Evolutionary conservation across 2,888 invertebrate genomes (phyloP).

Genomic region (Spilosoma lubricipeda): DNA sequence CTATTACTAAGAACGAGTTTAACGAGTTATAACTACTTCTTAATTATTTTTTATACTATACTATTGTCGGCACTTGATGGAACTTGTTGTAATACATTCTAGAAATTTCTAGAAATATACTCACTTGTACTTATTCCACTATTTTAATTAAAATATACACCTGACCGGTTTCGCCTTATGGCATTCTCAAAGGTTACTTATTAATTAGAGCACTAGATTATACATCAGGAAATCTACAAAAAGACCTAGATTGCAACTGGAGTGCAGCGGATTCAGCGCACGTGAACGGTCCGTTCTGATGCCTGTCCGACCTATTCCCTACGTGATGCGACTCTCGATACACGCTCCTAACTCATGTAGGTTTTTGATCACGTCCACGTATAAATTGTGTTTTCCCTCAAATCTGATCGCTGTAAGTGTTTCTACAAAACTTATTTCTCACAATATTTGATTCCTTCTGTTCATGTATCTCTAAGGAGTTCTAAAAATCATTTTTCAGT

Average conservation of each 20-base stretch:
- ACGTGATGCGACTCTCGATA: conserved; percentile 68
- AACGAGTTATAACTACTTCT: neutral
- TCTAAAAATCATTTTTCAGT: conserved; percentile 26
- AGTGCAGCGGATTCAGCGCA: conserved; percentile 64
- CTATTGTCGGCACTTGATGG: too few species aligned
- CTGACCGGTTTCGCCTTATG: too few species aligned
- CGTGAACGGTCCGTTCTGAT: conserved; percentile 57
- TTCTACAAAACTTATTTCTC: conserved; percentile 48
- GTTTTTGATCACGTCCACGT: conserved; percentile 63
- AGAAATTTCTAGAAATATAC: too few species aligned
- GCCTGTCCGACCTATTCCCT: conserved; percentile 64
- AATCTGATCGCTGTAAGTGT: conserved; percentile 55
- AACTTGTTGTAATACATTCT: too few species aligned
- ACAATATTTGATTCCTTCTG: conserved; percentile 45
- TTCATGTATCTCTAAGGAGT: conserved; percentile 32
- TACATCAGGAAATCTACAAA: conserved; percentile 27
- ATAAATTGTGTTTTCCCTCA: conserved; percentile 64
- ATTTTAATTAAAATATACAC: too few species aligned
- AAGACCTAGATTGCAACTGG: conserved; percentile 54
- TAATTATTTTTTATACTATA: too few species aligned
- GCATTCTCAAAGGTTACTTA: too few species aligned
- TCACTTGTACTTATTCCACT: too few species aligned
- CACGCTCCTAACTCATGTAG: conserved; percentile 50
- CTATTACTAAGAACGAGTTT: neutral
- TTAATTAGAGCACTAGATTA: neutral